These are phyloP conservation scores for Psittacula echo DNA, from an alignment of 2,797 vertebrate species.

Conservation along the genomic window DNA sequence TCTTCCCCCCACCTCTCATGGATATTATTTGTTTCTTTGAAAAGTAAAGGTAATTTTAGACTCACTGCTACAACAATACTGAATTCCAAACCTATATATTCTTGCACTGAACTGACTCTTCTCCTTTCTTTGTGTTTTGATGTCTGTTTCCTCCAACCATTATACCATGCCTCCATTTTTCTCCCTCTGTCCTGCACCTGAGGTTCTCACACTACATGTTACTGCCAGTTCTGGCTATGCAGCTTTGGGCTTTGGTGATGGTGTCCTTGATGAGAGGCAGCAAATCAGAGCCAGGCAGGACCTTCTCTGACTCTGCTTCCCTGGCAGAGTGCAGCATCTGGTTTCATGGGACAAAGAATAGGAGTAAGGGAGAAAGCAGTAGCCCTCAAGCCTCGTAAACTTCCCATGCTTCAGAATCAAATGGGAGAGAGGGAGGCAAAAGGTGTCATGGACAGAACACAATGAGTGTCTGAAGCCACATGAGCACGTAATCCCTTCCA, in stretches of 20 bases:
- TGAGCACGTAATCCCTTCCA: neutral
- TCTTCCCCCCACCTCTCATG: conserved; percentile 17
- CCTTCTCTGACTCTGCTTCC: neutral
- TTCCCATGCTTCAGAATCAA: neutral
- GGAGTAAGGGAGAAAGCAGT: neutral
- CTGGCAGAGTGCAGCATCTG: neutral
- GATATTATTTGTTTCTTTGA: conserved; percentile 26
- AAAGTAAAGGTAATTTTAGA: conserved; percentile 8
- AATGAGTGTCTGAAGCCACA: neutral
- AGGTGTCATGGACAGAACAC: neutral
- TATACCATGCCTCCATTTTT: neutral
- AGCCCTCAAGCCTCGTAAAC: neutral
- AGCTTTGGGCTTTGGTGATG: neutral
- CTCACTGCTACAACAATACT: neutral
- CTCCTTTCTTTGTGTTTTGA: neutral
- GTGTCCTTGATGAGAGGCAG: neutral
- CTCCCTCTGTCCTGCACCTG: neutral
- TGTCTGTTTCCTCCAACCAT: neutral
- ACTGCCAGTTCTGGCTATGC: neutral
- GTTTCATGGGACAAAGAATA: neutral
- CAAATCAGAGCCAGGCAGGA: neutral
- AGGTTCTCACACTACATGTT: neutral
- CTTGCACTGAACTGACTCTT: neutral
- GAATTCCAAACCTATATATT: neutral
- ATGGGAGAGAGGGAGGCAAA: neutral